phyloP scores from a whole-genome alignment of 2,113 vertebrate genomes.

The Cyprinodon tularosa region DNA sequence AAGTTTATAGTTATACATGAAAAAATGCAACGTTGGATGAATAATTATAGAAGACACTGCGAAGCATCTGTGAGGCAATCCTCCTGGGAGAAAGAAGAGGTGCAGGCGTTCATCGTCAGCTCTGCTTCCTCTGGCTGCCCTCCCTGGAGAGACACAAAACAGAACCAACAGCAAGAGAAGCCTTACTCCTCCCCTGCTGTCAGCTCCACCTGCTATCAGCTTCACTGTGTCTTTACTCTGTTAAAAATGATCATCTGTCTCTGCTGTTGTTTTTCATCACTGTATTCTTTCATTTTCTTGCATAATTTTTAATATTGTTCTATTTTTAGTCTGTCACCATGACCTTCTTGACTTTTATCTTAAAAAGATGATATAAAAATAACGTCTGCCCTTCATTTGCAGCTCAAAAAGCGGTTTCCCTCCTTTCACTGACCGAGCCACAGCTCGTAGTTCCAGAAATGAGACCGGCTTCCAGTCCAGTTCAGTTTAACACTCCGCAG shows the following conservation, averaged over 20 bases:
- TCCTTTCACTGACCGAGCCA: conserved; percentile 87
- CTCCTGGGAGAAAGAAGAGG: conserved; percentile 39
- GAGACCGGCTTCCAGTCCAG: conserved; percentile 78
- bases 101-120: neutral
- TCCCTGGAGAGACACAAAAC: conserved; percentile 8
- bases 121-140: conserved; percentile 7
- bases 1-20: too few species aligned
- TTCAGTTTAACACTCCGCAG: conserved; percentile 84
- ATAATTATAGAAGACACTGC: neutral
- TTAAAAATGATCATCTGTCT: conserved; percentile 10
- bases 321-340: neutral
- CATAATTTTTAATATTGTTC: neutral
- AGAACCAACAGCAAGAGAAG: neutral
- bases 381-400: neutral
- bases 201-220: neutral
- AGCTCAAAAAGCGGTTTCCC: conserved; percentile 91
- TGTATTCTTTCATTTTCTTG: neutral
- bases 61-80: conserved; percentile 33
- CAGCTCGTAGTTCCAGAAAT: conserved; percentile 74
- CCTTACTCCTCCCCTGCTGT: conserved; percentile 27
- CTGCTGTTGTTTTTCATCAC: neutral
- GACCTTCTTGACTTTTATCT: neutral
- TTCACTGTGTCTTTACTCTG: neutral
- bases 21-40: neutral
- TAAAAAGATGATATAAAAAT: neutral